These are phyloP conservation scores for Minunthozetes semirufus DNA, from an alignment of 2,888 invertebrate genomes.

Conservation along the genomic window DNA sequence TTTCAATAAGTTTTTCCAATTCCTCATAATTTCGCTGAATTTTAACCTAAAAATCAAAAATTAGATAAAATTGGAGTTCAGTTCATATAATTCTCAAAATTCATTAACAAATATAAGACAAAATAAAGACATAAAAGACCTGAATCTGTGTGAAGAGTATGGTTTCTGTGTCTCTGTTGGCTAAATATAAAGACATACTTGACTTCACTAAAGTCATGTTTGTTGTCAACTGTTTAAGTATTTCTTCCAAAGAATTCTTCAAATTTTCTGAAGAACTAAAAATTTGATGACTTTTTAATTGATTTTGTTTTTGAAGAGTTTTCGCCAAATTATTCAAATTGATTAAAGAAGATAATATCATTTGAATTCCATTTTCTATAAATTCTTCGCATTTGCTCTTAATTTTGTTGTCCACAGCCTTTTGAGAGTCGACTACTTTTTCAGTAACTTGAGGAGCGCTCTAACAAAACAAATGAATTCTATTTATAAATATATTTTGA, in stretches of 20 bases:
- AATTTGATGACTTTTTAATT: slow-evolving; percentile 51
- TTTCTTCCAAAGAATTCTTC: slow-evolving; percentile 65
- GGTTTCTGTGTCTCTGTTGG: slow-evolving; percentile 93
- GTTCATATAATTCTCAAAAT: no score
- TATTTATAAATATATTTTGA: no score
- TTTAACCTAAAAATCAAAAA: slow-evolving; percentile 10
- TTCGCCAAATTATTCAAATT: slow-evolving; percentile 45
- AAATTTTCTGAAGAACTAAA: slow-evolving; percentile 67
- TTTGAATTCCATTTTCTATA: slow-evolving; percentile 54
- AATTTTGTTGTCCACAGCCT: slow-evolving; percentile 87
- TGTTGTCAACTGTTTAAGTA: slow-evolving; percentile 68
- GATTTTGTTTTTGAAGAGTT: slow-evolving; percentile 47
- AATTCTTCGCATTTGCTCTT: slow-evolving; percentile 82
- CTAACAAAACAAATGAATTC: slow-evolving; percentile 53
- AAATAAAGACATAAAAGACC: slow-evolving; percentile 53
- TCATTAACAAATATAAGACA: no score
- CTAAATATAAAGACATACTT: slow-evolving; percentile 88
- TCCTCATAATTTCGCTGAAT: not conserved
- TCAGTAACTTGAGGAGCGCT: slow-evolving; percentile 91
- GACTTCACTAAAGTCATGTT: slow-evolving; percentile 72
- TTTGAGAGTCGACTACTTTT: slow-evolving; percentile 84
- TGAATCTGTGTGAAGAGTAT: slow-evolving; percentile 90
- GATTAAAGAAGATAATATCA: not conserved
- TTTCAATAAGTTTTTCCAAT: slow-evolving; percentile 54
- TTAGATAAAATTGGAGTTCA: not conserved